Conservation (phyloP, 2,888 invertebrate species). For the Callosobruchus maculatus region DNA sequence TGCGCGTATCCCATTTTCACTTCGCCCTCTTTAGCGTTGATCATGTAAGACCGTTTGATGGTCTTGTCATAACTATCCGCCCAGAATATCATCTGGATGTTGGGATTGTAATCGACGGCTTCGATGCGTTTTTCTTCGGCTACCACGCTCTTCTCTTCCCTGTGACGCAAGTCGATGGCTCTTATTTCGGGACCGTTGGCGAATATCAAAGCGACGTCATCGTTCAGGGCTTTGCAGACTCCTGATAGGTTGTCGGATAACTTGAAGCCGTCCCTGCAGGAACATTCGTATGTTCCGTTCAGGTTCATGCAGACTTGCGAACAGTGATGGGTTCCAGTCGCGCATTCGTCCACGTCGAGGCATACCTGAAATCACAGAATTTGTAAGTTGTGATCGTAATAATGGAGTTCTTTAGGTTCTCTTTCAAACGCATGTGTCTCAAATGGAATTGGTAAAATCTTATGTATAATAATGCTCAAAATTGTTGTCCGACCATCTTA, state of each 20-base stretch:
- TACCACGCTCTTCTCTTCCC: constrained; percentile 74
- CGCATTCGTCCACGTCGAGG: constrained; percentile 87
- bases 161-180: constrained; percentile 61
- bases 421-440: too few species aligned
- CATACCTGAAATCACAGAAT: constrained; percentile 50
- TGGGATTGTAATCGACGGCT: constrained; percentile 86
- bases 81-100: constrained; percentile 87
- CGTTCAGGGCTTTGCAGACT: constrained; percentile 71
- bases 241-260: constrained; percentile 74
- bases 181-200: constrained; percentile 86
- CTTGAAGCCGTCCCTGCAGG: constrained; percentile 79
- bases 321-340: constrained; percentile 78
- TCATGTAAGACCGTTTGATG: constrained; percentile 88
- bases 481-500: too few species aligned
- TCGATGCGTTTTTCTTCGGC: constrained; percentile 84
- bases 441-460: too few species aligned
- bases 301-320: constrained; percentile 90
- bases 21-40: constrained; percentile 71
- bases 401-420: too few species aligned
- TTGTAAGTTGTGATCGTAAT: too few species aligned
- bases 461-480: too few species aligned
- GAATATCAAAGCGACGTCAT: constrained; percentile 66
- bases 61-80: constrained; percentile 88
- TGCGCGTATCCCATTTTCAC: constrained; percentile 82
- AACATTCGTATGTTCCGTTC: constrained; percentile 86